Conservation (phyloP, 2,888 invertebrate species). For the Acleris cristana region DNA sequence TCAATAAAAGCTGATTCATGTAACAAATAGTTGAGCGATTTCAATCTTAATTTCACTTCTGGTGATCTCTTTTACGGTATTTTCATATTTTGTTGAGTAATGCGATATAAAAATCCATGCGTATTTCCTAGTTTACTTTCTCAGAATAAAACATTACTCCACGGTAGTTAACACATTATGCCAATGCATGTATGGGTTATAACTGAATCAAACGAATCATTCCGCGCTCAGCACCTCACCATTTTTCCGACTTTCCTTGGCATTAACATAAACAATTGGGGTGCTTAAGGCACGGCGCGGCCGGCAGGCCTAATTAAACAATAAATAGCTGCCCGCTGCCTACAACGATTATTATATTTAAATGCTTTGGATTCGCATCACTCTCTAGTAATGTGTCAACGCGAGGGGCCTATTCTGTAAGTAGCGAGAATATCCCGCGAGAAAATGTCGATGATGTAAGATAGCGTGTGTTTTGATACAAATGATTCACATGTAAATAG, state of each 20-base stretch:
- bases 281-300: conserved; percentile 56
- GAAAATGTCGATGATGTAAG: not conserved
- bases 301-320: conserved; percentile 78
- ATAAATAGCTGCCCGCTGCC: conserved; percentile 70
- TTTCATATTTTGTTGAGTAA: too few relatives aligned
- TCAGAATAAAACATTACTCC: too few relatives aligned
- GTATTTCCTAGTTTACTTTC: too few relatives aligned
- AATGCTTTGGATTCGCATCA: conserved; percentile 82
- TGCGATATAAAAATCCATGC: too few relatives aligned
- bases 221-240: conserved; percentile 4
- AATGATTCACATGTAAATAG: too few relatives aligned
- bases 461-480: too few relatives aligned
- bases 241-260: conserved; percentile 42
- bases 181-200: too few relatives aligned
- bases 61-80: too few relatives aligned
- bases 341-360: conserved; percentile 78
- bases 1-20: too few relatives aligned
- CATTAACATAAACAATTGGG: conserved; percentile 67
- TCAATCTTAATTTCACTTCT: too few relatives aligned
- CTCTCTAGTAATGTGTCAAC: conserved; percentile 80
- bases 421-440: conserved; percentile 24
- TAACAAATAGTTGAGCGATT: too few relatives aligned
- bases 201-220: not conserved
- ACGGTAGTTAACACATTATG: too few relatives aligned
- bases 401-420: conserved; percentile 58